Conservation (phyloP, 2,113 vertebrate species). For the Peromyscus leucopus region DNA sequence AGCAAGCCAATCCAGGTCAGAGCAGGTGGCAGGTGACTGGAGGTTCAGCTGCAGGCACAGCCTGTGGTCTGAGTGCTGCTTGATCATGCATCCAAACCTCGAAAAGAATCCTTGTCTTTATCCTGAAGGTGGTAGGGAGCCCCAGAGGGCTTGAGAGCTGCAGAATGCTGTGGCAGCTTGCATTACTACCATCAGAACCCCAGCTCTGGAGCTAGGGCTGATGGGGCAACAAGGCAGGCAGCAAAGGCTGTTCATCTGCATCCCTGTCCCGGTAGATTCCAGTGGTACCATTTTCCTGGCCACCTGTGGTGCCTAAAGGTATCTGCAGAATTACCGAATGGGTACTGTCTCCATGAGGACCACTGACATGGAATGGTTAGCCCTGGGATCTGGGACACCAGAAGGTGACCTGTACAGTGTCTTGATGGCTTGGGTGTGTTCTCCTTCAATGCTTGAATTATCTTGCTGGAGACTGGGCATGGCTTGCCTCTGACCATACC, state of each 20-base stretch:
- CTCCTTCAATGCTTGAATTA: background rate
- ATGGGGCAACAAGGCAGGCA: background rate
- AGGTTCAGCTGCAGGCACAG: background rate
- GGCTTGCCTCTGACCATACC: background rate
- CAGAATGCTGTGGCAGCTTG: background rate
- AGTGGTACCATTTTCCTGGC: background rate
- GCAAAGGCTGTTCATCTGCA: no score
- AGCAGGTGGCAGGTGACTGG: background rate
- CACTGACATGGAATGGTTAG: background rate
- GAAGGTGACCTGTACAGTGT: background rate
- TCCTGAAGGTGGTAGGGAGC: background rate
- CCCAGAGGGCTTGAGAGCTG: background rate
- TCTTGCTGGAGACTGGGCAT: background rate
- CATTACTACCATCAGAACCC: background rate
- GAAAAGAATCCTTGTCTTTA: background rate
- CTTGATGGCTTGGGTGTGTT: background rate
- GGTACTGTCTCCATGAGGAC: background rate
- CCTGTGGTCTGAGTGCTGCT: background rate
- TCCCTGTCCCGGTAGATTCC: background rate
- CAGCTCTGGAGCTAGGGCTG: background rate
- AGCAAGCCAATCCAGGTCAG: background rate
- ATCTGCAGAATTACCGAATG: background rate
- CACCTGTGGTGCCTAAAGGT: background rate
- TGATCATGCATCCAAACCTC: background rate
- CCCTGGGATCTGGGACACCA: background rate